Percentiles rank a stretch among this genome's conserved stretches.
Conservation (phyloP, 2,113 vertebrate genomes). For the Theropithecus gelada region DNA sequence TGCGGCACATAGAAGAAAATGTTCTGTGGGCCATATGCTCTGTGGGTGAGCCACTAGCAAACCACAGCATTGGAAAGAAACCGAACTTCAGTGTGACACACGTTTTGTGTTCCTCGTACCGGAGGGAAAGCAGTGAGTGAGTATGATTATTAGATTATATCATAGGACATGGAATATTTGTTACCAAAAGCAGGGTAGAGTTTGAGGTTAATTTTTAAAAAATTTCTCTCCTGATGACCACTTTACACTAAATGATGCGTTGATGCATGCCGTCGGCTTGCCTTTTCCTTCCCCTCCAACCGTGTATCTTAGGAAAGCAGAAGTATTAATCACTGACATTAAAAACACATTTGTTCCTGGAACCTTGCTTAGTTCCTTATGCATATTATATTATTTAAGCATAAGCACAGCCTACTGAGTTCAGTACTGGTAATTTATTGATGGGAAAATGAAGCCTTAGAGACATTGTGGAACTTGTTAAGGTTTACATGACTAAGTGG, state of each 20-base stretch:
- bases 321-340: neutral
- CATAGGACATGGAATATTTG: neutral
- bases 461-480: neutral
- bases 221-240: neutral
- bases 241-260: neutral
- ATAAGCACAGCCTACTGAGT: neutral
- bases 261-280: neutral
- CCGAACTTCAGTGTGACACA: slow-evolving; percentile 30
- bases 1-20: neutral
- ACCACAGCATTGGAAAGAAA: neutral
- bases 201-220: neutral
- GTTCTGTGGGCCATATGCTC: slow-evolving; percentile 48
- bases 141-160: neutral
- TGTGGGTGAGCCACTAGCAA: slow-evolving; percentile 26
- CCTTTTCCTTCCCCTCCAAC: neutral
- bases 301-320: neutral
- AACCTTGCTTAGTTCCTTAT: neutral
- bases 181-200: neutral
- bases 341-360: neutral
- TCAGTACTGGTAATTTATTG: neutral
- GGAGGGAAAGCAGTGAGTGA: neutral
- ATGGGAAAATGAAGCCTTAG: neutral
- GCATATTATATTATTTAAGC: neutral
- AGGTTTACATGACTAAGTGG: neutral
- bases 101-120: neutral